Evolutionary conservation across 2,113 vertebrate genomes (phyloP).

Genomic region (Alligator mississippiensis): DNA sequence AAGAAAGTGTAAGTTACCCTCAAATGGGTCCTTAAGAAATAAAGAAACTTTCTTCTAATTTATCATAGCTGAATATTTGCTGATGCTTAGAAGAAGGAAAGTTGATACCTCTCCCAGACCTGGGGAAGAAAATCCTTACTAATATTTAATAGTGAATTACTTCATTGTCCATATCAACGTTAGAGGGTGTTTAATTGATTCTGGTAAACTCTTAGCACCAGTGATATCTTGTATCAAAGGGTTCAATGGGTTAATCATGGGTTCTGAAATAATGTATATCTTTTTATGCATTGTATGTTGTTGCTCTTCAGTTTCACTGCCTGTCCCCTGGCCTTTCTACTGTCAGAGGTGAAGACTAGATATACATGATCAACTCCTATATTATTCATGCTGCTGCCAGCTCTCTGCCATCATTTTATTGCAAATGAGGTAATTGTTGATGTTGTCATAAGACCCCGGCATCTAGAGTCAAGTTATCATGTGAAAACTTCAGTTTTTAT

Average conservation of each 20-base stretch:
- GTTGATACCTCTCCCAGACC: background rate
- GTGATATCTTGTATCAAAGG: background rate
- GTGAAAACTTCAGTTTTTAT: background rate
- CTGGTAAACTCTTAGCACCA: background rate
- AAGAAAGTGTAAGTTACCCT: background rate
- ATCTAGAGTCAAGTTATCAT: background rate
- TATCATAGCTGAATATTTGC: accelerated
- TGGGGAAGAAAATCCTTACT: background rate
- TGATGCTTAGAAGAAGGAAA: background rate
- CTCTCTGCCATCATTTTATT: background rate
- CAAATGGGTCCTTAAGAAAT: accelerated
- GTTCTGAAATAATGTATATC: background rate
- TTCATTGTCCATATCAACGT: background rate
- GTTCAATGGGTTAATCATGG: background rate
- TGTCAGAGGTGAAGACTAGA: background rate
- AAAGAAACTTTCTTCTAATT: background rate
- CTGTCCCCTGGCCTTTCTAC: background rate
- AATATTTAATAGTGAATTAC: background rate
- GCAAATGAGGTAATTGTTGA: background rate
- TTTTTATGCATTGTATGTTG: background rate
- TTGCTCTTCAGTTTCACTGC: background rate
- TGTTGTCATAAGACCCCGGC: background rate
- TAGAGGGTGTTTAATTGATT: background rate
- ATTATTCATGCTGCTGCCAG: accelerated
- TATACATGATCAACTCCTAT: background rate